Percentiles rank a stretch among this genome's conserved stretches.
phyloP scores from a whole-genome alignment of 1,140 invertebrate species.

The Anastrepha obliqua region DNA sequence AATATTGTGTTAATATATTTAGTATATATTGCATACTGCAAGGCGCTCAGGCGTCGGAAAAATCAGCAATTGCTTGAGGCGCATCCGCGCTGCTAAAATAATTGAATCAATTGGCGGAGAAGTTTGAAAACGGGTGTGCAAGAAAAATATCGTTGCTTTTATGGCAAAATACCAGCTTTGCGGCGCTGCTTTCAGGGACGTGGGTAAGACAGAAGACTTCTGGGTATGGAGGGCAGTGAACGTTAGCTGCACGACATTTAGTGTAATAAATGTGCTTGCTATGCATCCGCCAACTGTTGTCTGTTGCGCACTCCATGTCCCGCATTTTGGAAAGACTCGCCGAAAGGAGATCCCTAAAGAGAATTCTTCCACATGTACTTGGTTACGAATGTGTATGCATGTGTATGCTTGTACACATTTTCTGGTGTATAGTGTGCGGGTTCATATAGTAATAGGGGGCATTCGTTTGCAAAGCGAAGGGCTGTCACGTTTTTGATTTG shows the following conservation, averaged over 20 bases:
- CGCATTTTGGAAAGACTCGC: background rate
- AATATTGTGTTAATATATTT: slow-evolving; percentile 24
- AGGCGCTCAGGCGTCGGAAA: background rate
- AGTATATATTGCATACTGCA: slow-evolving; percentile 3
- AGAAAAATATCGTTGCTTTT: background rate
- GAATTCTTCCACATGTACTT: background rate
- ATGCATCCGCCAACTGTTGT: background rate
- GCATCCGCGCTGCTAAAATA: background rate
- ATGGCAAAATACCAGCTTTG: background rate
- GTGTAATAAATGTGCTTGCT: background rate
- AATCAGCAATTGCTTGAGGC: background rate
- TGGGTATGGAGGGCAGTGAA: too few species aligned
- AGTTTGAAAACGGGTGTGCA: background rate
- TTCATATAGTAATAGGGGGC: too few species aligned
- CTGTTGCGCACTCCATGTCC: background rate
- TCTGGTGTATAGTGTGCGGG: too few species aligned
- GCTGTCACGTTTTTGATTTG: too few species aligned
- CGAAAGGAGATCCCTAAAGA: background rate
- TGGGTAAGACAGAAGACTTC: too few species aligned
- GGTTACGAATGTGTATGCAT: background rate
- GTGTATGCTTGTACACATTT: background rate
- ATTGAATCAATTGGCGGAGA: background rate
- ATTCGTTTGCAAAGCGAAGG: too few species aligned
- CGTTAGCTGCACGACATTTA: background rate
- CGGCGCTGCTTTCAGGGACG: background rate